Base-by-base conservation (phyloP, 1,140 invertebrate species). In the Nautilus pompilius region DNA sequence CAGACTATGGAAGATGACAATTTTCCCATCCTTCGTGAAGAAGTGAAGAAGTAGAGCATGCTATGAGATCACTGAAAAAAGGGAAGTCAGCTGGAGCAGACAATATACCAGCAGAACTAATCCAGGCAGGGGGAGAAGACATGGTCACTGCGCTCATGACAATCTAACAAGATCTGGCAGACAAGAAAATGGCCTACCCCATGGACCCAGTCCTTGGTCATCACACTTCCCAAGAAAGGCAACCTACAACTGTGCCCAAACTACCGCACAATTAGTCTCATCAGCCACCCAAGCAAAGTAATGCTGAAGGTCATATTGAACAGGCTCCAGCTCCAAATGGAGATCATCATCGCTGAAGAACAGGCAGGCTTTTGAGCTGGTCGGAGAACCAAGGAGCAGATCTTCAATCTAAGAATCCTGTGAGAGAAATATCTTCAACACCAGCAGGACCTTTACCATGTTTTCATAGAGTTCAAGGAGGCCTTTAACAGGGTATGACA, bases 41-140 rank as follows among this genome's bases (percentile, higher is more conserved):
- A 22, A 26, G 33, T 24, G 28, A 65, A 49, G 49, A 62, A 32
- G 62, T 65, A 20, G 62, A 68, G 48, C 55, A 22, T 45, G 62
- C 66, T 62, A 36, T 70, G 15, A 65, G 57, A 26, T 20, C 29
- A 20, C 41, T 62, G 51, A 62, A 68, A 46, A 55, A 54, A 60
- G 60, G 63, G 36, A 70, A 68, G 59, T 65, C 66, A 56, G 13
- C 62, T 22, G 66, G 62, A 17, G n/a, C n/a, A n/a, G n/a, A 70
- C 28, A 66, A 70, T 56, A 63, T 66, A 30, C 59, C 59, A 62
- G 54, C 15, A 29, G 60, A 70, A 61, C 20, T 63, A 32, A 10
- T 70, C 45, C 33, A 68, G 45, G 46, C 41, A 28, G 62, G 65
- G n/a, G 59, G 62, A 30, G 46, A 68, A 41, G 49, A 15, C 2